A percentile compares a stretch with the other conserved stretches of the same genome.
phyloP scores from a whole-genome alignment of 2,888 invertebrate genomes.

The Calephelis perditalis region DNA sequence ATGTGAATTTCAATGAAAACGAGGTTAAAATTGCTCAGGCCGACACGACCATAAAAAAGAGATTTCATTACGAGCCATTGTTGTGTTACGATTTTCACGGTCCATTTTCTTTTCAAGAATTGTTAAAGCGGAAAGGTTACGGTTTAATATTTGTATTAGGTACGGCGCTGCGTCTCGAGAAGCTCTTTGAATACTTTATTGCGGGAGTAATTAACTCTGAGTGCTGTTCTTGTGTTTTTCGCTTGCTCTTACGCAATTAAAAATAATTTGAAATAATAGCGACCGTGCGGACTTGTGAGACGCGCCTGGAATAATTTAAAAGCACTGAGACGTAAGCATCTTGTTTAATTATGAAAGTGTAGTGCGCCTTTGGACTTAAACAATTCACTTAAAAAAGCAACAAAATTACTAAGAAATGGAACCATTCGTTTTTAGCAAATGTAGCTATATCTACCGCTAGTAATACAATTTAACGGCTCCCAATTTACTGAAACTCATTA shows the following conservation, averaged over 20 bases:
- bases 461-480: too few relatives aligned
- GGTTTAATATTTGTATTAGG: conserved; percentile 50
- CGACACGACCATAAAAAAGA: conserved; percentile 54
- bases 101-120: conserved; percentile 57
- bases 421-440: too few relatives aligned
- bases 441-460: too few relatives aligned
- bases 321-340: conserved; percentile 58
- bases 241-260: conserved; percentile 69
- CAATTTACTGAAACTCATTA: conserved; percentile 41
- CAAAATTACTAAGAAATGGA: too few relatives aligned
- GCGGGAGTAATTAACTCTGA: conserved; percentile 56
- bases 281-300: conserved; percentile 48
- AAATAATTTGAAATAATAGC: conserved; percentile 72
- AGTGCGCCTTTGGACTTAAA: too few relatives aligned
- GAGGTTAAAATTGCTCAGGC: conserved; percentile 64
- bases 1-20: conserved; percentile 70
- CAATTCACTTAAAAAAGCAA: too few relatives aligned
- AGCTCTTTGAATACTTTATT: conserved; percentile 51
- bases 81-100: conserved; percentile 63
- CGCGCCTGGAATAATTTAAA: conserved; percentile 60
- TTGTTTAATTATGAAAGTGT: conserved; percentile 40
- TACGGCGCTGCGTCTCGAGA: conserved; percentile 44
- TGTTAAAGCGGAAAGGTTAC: conserved; percentile 48
- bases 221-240: conserved; percentile 58
- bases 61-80: conserved; percentile 67